Evolutionary conservation across 1,140 invertebrate genomes (phyloP), one percentile per base, ranked within the genome.

Genomic region (Rhopalosiphum padi): DNA sequence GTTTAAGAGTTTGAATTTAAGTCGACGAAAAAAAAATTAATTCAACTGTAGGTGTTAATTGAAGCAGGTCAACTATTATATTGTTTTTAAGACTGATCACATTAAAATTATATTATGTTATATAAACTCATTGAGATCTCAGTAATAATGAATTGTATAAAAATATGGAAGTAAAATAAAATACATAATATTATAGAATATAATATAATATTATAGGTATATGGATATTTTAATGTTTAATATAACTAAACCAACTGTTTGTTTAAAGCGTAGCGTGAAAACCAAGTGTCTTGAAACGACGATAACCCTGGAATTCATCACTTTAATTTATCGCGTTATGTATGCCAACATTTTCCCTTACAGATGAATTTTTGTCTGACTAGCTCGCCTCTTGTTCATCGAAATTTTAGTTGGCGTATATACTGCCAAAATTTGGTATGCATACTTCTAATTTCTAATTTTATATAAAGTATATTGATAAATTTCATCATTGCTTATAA

Each of bases 21-120:
- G 41, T 21, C 23, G 35, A 23, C 30, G 23, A 60, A 41, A 55
- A 89, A 51, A 90, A 55, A 30, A 41, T 11, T 90, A 60, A 60
- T 41, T 90, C 25, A 51, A 89, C 87, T 22, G 46, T 87, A 87
- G 25, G 30, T 51, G 18, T 89, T 89, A 53, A 89, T 89, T 53
- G 7, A 89, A 89, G 2, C 53, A 55, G 88, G 37, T 89, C 48
- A 89, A 89, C 51, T 89, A 89, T 53, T 90, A 90, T 90, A 90
- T 60, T 90, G 37, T 90, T 90, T 90, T 90, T 90, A 90, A 90
- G 88, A 92, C 91, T 92, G 77, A 92, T 91, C 90, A 85, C 91
- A 43, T 60, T 60, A 53, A 90, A 90, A 90, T 77, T 77, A n/a
- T 60, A 60, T 90, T 60, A 90, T 77, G 18, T n/a, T 77, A 77